Evolutionary conservation across 2,113 vertebrate species (phyloP).

Genomic region (Dicrurus megarhynchus): DNA sequence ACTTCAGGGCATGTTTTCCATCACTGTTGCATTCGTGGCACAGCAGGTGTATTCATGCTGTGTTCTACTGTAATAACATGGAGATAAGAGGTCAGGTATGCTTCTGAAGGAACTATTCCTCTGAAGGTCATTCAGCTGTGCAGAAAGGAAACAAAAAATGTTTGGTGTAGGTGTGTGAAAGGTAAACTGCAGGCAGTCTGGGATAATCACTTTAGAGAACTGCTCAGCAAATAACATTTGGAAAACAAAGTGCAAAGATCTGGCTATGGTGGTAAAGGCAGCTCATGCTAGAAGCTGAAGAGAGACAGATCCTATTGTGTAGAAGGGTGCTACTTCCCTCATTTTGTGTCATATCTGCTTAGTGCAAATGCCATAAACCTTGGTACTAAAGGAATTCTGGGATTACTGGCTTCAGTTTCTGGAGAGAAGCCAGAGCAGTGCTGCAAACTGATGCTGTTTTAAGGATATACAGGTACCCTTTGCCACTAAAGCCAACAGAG

Average conservation of each 20-base stretch:
- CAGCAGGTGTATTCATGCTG: neutral
- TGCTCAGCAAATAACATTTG: neutral
- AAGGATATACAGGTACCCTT: neutral
- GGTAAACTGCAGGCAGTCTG: neutral
- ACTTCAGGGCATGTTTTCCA: neutral
- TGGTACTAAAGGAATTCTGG: neutral
- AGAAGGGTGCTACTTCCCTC: neutral
- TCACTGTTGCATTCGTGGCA: neutral
- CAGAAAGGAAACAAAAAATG: neutral
- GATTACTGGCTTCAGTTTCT: neutral
- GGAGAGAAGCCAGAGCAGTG: neutral
- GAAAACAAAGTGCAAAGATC: neutral
- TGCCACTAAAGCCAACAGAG: neutral
- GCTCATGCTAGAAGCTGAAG: neutral
- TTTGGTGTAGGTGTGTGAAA: neutral
- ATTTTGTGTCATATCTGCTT: neutral
- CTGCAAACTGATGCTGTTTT: neutral
- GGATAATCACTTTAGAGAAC: neutral
- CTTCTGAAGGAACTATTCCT: neutral
- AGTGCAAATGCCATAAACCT: neutral
- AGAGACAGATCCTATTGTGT: neutral
- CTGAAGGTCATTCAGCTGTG: neutral
- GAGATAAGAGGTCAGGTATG: neutral
- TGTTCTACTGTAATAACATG: neutral
- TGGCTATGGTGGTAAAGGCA: neutral